Evolutionary conservation across 2,113 vertebrate species (phyloP).

Genomic region (Tragelaphus strepsiceros): DNA sequence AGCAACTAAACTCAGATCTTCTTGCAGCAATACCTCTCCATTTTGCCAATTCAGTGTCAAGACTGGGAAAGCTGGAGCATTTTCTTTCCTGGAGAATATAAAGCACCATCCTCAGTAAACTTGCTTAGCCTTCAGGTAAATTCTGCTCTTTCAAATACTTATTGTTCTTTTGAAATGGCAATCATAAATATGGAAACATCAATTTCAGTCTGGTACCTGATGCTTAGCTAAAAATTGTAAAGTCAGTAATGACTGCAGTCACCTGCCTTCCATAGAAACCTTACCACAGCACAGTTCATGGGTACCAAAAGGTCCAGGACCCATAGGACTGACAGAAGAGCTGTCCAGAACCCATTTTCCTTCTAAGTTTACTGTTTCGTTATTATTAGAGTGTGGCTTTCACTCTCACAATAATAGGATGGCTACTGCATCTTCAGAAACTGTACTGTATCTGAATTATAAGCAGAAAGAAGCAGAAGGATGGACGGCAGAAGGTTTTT

Average conservation of each 20-base stretch:
- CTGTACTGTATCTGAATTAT: background rate
- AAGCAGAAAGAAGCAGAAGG: background rate
- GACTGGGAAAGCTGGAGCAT: background rate
- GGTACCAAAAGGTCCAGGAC: background rate
- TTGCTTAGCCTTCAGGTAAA: background rate
- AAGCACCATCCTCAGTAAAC: background rate
- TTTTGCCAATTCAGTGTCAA: background rate
- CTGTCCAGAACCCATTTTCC: background rate
- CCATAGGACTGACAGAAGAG: background rate
- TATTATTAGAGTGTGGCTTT: background rate
- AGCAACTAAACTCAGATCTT: slow-evolving; percentile 9
- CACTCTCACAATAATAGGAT: background rate
- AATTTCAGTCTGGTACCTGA: background rate
- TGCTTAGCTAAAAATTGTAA: background rate
- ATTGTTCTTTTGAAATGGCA: background rate
- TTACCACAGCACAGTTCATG: background rate
- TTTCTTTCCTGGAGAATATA: background rate
- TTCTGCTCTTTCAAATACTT: background rate
- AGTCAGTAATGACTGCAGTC: background rate
- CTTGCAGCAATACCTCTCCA: background rate
- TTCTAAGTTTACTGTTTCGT: background rate
- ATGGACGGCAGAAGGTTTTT: background rate
- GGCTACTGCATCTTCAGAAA: background rate
- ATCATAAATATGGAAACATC: background rate
- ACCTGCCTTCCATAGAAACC: background rate